Evolutionary conservation across 1,140 invertebrate genomes (phyloP).

Genomic region (Fragariocoptes setiger): DNA sequence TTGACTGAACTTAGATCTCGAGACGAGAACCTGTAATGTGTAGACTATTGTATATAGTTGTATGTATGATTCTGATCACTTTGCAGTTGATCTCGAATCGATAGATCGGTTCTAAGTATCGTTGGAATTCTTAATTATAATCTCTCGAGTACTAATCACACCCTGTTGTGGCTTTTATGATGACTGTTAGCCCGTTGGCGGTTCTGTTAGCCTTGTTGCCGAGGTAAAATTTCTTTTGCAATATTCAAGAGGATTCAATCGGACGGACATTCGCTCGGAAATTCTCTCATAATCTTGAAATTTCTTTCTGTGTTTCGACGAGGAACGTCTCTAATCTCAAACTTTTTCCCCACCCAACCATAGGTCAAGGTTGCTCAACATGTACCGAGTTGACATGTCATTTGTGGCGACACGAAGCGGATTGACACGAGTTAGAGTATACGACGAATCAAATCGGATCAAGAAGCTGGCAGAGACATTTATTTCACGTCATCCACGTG

Average conservation of each 20-base stretch:
- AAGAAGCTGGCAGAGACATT: conserved; percentile 1
- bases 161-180: not conserved
- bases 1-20: not conserved
- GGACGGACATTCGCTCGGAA: not conserved
- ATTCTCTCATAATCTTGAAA: conserved; percentile 1
- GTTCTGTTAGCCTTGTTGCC: not conserved
- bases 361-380: conserved; percentile 19
- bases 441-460: conserved; percentile 7
- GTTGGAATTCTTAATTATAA: not conserved
- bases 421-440: conserved; percentile 41
- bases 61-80: conserved; percentile 1
- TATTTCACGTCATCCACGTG: not conserved
- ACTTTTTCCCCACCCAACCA: not conserved
- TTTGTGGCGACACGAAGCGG: conserved; percentile 67
- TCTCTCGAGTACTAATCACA: not conserved
- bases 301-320: not conserved
- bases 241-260: not conserved
- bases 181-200: not conserved
- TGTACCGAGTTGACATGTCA: conserved; percentile 43
- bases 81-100: not conserved
- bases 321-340: not conserved
- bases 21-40: conserved; percentile 10
- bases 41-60: conserved; percentile 5
- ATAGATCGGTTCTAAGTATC: not conserved
- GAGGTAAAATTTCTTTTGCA: not conserved